phyloP scores from a whole-genome alignment of 2,113 vertebrate species.

The Oncorhynchus tshawytscha region DNA sequence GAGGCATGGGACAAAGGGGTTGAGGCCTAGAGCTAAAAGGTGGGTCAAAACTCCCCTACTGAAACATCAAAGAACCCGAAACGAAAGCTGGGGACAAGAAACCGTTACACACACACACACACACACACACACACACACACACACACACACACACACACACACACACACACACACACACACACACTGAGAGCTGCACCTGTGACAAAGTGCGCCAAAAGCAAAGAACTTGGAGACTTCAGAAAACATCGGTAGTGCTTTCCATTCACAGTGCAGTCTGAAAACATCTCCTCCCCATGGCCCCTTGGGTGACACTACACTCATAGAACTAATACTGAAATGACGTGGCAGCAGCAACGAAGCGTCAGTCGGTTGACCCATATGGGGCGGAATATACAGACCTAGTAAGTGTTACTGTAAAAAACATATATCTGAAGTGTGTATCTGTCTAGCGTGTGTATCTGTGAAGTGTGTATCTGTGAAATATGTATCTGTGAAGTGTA shows the following conservation, averaged over 20 bases:
- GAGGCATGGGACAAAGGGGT: not conserved
- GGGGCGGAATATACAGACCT: not conserved
- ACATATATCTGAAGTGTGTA: not conserved
- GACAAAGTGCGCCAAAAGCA: too few species aligned
- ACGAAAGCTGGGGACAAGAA: constrained; percentile 8
- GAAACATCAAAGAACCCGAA: constrained; percentile 19
- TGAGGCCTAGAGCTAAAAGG: constrained; percentile 10
- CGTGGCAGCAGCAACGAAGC: not conserved
- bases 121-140: too few species aligned
- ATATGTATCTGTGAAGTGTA: not conserved
- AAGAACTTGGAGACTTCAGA: too few species aligned
- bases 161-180: too few species aligned
- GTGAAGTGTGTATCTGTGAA: too few species aligned
- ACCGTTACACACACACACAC: not conserved
- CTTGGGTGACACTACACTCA: not conserved
- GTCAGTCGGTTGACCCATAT: not conserved
- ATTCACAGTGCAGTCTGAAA: not conserved
- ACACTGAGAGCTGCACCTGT: not conserved
- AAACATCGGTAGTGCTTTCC: too few species aligned
- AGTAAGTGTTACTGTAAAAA: not conserved
- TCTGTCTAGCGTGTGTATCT: too few species aligned
- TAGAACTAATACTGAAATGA: not conserved
- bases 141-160: too few species aligned
- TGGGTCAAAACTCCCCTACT: not conserved
- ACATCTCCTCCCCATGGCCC: not conserved